Evolutionary conservation across 2,113 vertebrate genomes (phyloP).

Genomic region (Hyperoodon ampullatus): DNA sequence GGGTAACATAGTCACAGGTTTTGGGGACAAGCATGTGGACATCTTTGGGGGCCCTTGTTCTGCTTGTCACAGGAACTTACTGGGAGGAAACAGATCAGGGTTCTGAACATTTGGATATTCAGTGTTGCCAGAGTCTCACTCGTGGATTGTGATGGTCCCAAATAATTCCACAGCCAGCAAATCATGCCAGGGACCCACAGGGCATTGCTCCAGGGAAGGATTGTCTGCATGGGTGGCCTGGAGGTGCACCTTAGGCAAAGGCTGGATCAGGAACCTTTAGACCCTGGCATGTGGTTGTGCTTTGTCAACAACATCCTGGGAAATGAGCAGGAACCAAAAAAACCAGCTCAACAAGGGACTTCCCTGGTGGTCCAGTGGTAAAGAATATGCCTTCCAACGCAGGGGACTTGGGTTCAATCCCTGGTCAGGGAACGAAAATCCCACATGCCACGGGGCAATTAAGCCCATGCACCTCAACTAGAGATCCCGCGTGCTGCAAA

Average conservation of each 20-base stretch:
- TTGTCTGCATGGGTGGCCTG: fast-evolving
- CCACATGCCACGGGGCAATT: too few species aligned
- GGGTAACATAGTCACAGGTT: neutral
- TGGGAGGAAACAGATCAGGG: neutral
- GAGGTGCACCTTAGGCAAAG: fast-evolving
- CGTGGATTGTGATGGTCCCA: neutral
- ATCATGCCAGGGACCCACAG: neutral
- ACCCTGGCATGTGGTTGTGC: neutral
- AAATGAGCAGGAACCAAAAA: neutral
- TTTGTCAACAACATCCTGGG: neutral
- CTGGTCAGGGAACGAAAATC: too few species aligned
- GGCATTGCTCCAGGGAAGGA: neutral
- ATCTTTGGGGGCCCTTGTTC: neutral
- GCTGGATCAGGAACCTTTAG: neutral
- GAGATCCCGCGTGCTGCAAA: too few species aligned
- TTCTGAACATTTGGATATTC: neutral
- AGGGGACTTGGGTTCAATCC: too few species aligned
- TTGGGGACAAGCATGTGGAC: neutral
- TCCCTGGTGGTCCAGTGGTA: too few species aligned
- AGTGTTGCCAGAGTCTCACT: neutral
- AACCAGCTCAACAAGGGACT: too few species aligned
- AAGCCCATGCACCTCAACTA: too few species aligned
- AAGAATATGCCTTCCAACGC: too few species aligned
- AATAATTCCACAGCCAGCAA: neutral
- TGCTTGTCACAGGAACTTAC: neutral